Evolutionary conservation across 2,888 invertebrate species (phyloP), one percentile per base, ranked within the genome.

Genomic region (Eristalis arbustorum): DNA sequence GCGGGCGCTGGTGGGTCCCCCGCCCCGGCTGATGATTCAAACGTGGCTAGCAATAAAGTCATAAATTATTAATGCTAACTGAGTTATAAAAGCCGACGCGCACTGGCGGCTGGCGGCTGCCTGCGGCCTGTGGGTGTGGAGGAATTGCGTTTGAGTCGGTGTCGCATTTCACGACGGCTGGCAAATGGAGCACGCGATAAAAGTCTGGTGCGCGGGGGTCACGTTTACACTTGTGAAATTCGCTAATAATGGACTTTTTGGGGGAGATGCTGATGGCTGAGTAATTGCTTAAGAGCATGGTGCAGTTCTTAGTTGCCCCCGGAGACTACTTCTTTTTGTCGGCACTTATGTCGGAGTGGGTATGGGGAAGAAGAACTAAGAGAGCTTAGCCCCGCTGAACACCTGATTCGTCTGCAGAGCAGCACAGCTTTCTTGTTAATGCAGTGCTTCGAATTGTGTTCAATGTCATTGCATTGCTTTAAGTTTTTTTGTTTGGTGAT

Each of bases 1-100:
- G 49, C 25, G 49, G 49, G 71, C 61, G 90, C 18, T 5, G 49
- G 8, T 18, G 18, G 18, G 88, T 83, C 31, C 34, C 63, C 62
- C 22, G 22, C 22, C 22, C 63, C 74, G 78, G 68, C 63, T 69
- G 74, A 77, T 82, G 82, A 71, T 78, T 74, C 77, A 75, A 74
- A 78, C 74, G 78, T 64, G 42, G 71, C 49, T n/a, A 75, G 87
- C 77, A 71, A 75, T 78, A 74, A 87, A 79, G 83, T 68, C 74
- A 79, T 87, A 87, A 87, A 87, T 83, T 83, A 75, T 79, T 72
- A 67, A 79, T 75, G 83, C 69, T 83, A 75, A 87, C 72, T 62
- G 68, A 76, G 78, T 87, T 79, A 68, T 87, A 79, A 79, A 83
- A 79, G 75, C 63, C 74, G 83, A 61, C 71, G 59, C 78, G 78